A percentile compares a stretch with the other conserved stretches of the same genome.
These are phyloP conservation scores for Columba livia DNA, from an alignment of 2,113 vertebrate species.

Conservation along the genomic window DNA sequence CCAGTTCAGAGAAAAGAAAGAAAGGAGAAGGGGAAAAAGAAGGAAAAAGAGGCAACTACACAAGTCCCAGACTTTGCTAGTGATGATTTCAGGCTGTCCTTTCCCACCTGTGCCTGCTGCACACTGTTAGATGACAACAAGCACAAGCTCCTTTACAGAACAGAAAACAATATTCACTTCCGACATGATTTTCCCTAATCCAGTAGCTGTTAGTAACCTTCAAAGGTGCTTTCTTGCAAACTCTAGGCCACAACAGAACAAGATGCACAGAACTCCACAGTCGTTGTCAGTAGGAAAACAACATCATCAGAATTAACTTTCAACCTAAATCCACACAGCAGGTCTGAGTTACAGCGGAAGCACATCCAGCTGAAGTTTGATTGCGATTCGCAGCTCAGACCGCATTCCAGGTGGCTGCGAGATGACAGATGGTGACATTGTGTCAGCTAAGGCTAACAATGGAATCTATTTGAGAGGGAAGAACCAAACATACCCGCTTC, in stretches of 20 bases:
- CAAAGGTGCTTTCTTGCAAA: background rate
- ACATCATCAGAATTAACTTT: background rate
- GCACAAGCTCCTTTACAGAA: background rate
- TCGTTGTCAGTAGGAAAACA: background rate
- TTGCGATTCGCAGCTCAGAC: background rate
- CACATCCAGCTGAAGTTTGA: background rate
- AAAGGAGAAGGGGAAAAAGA: background rate
- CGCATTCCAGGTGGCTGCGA: background rate
- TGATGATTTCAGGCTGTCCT: background rate
- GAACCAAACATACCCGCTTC: slow-evolving; percentile 84
- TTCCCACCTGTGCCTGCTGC: background rate
- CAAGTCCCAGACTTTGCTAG: background rate
- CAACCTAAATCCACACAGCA: background rate
- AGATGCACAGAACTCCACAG: background rate
- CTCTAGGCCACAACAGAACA: background rate
- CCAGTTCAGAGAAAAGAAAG: background rate
- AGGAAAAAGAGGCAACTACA: background rate
- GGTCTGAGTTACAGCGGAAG: background rate
- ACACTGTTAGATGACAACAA: background rate
- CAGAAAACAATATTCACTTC: background rate
- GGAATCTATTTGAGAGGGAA: background rate
- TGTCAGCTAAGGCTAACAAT: background rate
- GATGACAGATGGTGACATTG: slow-evolving; percentile 29
- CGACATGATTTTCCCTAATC: background rate
- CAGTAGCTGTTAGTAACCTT: background rate